Base-by-base conservation (phyloP, 2,888 invertebrate species). In the Cactoblastis cactorum region DNA sequence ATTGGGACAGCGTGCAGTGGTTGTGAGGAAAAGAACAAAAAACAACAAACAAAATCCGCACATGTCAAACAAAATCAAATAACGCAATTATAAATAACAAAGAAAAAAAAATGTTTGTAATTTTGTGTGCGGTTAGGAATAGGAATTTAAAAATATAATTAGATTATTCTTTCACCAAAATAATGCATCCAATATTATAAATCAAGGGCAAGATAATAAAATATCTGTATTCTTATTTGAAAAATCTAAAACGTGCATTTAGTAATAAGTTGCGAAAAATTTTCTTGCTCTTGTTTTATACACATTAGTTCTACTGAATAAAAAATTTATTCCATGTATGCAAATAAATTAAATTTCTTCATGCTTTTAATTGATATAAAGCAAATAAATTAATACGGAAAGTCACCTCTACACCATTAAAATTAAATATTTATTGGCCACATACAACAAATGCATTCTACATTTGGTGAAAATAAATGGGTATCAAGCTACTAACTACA, bases 1-100 rank as follows among this genome's bases (percentile, higher is more conserved):
- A n/a, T n/a, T 51, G 68, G 86, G 84, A 82, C 60, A 77, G 69
- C 89, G 89, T 89, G 89, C 89, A 86, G 65, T 74, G 85, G 86
- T 78, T 74, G 80, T 83, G 74, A 80, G 83, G 82, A 78, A 76
- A 76, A 77, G 71, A 77, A n/a, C n/a, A 80, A 83, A 88, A 88
- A 88, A 89, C 80, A 89, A 87, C 84, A 87, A 86, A 86, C 81
- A 85, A 86, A 80, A 90, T 86, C 81, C 87, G 86, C 87, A 80
- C 83, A 88, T 78, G 72, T 86, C 80, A 87, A 83, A 87, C 81
- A 82, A 69, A 83, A 84, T 81, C 76, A 81, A 83, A 79, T 79
- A 78, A 80, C 80, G 71, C 71, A 71, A 75, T 63, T 64, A 70
- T 65, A 71, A 66, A 74, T n/a, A 77, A 77, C 72, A 28, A 3